Evolutionary conservation across 2,797 vertebrate genomes (phyloP).

Genomic region (Cyprinodon diabolis): DNA sequence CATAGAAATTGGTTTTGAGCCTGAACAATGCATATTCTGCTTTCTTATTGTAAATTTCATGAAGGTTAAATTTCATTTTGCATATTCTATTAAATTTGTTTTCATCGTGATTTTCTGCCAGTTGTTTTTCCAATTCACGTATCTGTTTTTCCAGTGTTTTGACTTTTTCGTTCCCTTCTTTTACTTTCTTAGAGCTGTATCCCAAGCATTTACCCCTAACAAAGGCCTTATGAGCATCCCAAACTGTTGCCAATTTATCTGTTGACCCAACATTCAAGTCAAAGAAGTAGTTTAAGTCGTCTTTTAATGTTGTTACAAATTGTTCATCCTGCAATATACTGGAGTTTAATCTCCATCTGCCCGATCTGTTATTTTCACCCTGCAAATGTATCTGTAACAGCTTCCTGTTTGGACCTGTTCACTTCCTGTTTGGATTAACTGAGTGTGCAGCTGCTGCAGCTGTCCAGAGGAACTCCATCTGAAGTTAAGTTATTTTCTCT

Average conservation of each 20-base stretch:
- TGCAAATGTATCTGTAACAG: conserved; percentile 1
- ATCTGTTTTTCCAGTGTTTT: not conserved
- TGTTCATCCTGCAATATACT: not conserved
- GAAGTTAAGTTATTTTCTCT: too few species aligned
- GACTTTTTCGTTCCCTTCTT: not conserved
- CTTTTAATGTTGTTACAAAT: not conserved
- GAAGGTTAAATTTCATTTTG: not conserved
- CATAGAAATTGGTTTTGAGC: not conserved
- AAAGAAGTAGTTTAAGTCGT: not conserved
- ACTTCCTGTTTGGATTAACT: too few species aligned
- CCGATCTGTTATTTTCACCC: not conserved
- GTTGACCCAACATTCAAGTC: not conserved
- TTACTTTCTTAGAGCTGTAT: not conserved
- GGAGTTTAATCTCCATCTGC: conserved; percentile 4
- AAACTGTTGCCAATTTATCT: not conserved
- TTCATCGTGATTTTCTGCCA: not conserved
- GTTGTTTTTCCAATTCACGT: conserved; percentile 1
- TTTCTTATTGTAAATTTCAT: conserved; percentile 1
- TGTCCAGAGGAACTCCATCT: too few species aligned
- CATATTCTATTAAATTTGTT: not conserved
- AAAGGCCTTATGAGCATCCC: not conserved
- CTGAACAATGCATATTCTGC: not conserved
- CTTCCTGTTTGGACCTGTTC: too few species aligned
- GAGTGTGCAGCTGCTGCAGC: too few species aligned
- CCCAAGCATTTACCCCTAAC: not conserved